Conservation (phyloP, 2,113 vertebrate species). For the Zapus hudsonius region DNA sequence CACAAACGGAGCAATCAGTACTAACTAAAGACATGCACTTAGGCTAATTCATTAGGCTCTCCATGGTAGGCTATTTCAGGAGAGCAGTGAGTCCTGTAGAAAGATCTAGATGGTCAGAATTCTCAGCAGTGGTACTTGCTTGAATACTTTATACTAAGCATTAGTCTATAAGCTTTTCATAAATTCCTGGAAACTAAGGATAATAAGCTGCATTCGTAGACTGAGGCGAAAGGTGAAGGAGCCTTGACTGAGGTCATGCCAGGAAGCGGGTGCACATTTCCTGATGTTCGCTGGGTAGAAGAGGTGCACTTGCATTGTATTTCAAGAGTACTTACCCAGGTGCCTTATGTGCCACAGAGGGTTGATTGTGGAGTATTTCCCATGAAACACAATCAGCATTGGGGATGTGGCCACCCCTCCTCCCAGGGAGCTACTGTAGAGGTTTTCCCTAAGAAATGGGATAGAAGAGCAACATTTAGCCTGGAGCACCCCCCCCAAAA, state of each 20-base stretch:
- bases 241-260: not conserved
- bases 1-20: not conserved
- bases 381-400: slow-evolving; percentile 96
- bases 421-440: slow-evolving; percentile 96
- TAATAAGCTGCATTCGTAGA: not conserved
- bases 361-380: slow-evolving; percentile 91
- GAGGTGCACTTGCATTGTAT: not conserved
- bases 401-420: slow-evolving; percentile 96
- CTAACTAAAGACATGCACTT: not conserved
- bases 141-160: not conserved
- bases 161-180: not conserved
- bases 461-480: not conserved
- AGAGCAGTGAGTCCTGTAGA: not conserved
- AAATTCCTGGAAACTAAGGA: not conserved
- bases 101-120: not conserved
- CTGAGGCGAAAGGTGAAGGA: not conserved
- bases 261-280: not conserved
- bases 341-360: slow-evolving; percentile 96
- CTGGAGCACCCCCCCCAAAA: not conserved
- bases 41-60: not conserved
- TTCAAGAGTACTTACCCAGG: slow-evolving; percentile 88
- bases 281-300: no score
- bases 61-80: not conserved
- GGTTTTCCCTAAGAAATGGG: slow-evolving; percentile 88
- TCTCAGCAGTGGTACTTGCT: not conserved